Evolutionary conservation across 2,888 invertebrate genomes (phyloP).

Genomic region (Drosophila stalkeri): DNA sequence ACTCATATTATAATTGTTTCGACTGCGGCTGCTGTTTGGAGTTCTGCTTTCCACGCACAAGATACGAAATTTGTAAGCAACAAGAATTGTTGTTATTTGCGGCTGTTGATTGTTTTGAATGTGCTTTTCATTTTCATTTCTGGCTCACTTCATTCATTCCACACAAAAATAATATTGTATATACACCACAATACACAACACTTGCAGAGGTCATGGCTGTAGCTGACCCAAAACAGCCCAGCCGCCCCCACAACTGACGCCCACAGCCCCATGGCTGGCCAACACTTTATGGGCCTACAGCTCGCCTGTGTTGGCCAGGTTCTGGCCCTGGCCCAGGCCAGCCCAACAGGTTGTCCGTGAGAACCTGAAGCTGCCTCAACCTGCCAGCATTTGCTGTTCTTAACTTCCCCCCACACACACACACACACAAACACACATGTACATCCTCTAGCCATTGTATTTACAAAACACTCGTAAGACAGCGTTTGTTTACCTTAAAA

Average conservation of each 20-base stretch:
- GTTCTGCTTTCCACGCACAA: conserved; percentile 32
- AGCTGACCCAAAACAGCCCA: conserved; percentile 29
- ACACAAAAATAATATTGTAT: conserved; percentile 12
- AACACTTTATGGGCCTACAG: conserved; percentile 2
- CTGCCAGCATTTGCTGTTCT: conserved; percentile 31
- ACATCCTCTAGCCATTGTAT: conserved; percentile 33
- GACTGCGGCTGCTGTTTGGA: conserved; percentile 8
- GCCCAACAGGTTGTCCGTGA: conserved; percentile 49
- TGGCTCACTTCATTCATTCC: conserved; percentile 47
- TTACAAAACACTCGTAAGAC: conserved; percentile 59
- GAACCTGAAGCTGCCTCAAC: conserved; percentile 61
- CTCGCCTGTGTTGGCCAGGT: conserved; percentile 15
- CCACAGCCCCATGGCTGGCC: neutral
- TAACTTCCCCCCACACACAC: neutral
- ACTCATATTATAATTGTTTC: conserved; percentile 45
- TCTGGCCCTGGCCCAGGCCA: conserved; percentile 11
- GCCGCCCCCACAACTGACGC: neutral
- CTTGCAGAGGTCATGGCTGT: conserved; percentile 54
- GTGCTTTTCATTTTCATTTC: conserved; percentile 50
- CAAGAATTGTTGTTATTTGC: conserved; percentile 39
- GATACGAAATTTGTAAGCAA: conserved; percentile 6
- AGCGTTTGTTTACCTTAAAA: conserved; percentile 52
- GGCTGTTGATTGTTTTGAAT: conserved; percentile 58
- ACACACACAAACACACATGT: neutral
- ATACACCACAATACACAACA: conserved; percentile 2